Evolutionary conservation across 2,888 invertebrate species (phyloP).

Genomic region (Spilarctia lutea): DNA sequence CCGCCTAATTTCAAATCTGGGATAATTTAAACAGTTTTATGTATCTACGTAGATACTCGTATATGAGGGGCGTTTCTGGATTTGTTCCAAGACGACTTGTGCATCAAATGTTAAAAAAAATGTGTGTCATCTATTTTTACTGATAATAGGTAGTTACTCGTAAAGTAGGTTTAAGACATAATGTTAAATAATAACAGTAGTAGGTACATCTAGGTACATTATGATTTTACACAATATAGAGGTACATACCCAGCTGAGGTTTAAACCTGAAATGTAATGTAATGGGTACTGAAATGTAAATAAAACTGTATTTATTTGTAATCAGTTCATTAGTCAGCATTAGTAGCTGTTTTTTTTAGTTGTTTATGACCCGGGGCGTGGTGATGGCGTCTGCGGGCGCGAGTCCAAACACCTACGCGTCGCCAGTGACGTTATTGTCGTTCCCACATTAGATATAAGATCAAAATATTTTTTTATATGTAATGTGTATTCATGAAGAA

Average conservation of each 20-base stretch:
- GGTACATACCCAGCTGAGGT: not conserved
- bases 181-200: not conserved
- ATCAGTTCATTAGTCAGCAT: constrained; percentile 43
- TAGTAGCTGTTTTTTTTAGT: constrained; percentile 48
- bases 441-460: constrained; percentile 32
- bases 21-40: constrained; percentile 42
- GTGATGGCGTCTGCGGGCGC: constrained; percentile 62
- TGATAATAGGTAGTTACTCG: not conserved
- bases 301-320: constrained; percentile 24
- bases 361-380: constrained; percentile 66
- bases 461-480: constrained; percentile 6
- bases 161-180: not conserved
- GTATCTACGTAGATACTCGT: constrained; percentile 30
- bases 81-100: constrained; percentile 40
- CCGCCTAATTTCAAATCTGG: constrained; percentile 29
- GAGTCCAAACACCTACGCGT: constrained; percentile 65
- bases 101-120: constrained; percentile 24
- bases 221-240: not conserved
- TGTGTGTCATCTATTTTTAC: not conserved
- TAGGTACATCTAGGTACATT: not conserved
- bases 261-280: not conserved
- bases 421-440: constrained; percentile 41
- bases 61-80: constrained; percentile 51
- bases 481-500: not conserved
- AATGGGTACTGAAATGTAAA: not conserved